Evolutionary conservation across 1,140 invertebrate species (phyloP).

Genomic region (Portunus trituberculatus): DNA sequence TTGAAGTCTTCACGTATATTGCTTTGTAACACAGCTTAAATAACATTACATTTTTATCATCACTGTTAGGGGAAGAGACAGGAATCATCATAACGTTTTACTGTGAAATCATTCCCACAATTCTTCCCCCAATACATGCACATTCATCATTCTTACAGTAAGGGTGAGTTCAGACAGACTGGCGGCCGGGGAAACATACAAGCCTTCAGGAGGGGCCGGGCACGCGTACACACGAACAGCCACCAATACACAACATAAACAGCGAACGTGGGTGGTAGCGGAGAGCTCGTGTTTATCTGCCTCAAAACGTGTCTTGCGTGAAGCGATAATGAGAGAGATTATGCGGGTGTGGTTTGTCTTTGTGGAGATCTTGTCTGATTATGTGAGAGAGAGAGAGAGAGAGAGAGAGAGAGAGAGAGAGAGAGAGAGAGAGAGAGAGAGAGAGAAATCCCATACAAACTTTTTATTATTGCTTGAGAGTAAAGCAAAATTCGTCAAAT

Average conservation of each 20-base stretch:
- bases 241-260: neutral
- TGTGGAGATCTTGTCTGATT: too few species aligned
- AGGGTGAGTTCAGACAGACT: neutral
- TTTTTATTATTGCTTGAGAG: too few species aligned
- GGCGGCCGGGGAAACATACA: neutral
- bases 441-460: too few species aligned
- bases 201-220: neutral
- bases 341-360: neutral
- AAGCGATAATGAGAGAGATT: neutral
- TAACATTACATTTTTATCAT: neutral
- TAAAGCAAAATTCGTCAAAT: too few species aligned
- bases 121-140: too few species aligned
- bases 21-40: neutral
- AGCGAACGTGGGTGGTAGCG: neutral
- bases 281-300: neutral
- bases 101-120: too few species aligned
- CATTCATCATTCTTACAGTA: neutral
- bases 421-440: constrained; percentile 15
- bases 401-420: constrained; percentile 6
- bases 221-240: neutral
- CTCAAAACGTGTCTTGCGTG: neutral
- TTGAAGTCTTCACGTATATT: neutral
- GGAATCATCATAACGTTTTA: too few species aligned
- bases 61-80: too few species aligned
- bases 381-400: neutral